A percentile compares a stretch with the other conserved stretches of the same genome.
These are phyloP conservation scores for Auanema sp. DNA, from an alignment of 2,888 invertebrate genomes.

Conservation along the genomic window DNA sequence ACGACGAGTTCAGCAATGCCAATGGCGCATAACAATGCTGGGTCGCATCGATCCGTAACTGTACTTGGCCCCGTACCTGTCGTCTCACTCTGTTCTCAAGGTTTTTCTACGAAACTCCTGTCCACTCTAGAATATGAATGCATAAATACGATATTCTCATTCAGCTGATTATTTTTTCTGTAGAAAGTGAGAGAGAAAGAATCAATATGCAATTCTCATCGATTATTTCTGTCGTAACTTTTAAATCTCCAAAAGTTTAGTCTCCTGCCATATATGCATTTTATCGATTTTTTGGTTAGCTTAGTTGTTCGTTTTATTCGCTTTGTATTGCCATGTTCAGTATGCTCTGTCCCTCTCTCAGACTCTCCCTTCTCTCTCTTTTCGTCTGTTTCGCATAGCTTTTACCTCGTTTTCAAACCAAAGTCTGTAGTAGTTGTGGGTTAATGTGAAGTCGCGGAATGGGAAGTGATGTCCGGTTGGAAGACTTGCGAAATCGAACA, in stretches of 20 bases:
- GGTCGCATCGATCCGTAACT: too few relatives aligned
- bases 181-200: too few relatives aligned
- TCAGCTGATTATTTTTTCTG: too few relatives aligned
- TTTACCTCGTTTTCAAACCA: neutral
- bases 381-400: constrained; percentile 4
- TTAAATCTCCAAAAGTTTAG: too few relatives aligned
- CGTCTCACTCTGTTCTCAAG: too few relatives aligned
- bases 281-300: neutral
- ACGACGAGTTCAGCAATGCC: constrained; percentile 7
- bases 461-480: constrained; percentile 22
- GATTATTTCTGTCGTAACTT: neutral
- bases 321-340: constrained; percentile 7
- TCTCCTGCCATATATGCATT: neutral
- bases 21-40: too few relatives aligned
- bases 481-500: constrained; percentile 30
- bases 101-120: too few relatives aligned
- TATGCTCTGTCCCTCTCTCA: neutral
- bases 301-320: constrained; percentile 4
- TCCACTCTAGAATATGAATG: too few relatives aligned
- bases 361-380: constrained; percentile 9
- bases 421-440: neutral
- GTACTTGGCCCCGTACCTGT: too few relatives aligned
- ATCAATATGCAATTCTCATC: neutral
- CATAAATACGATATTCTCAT: too few relatives aligned
- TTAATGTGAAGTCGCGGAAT: constrained; percentile 5